Percentiles rank a stretch among this genome's conserved stretches.
These are phyloP conservation scores for Archivesica marissinica DNA, from an alignment of 1,140 invertebrate genomes.

Conservation along the genomic window DNA sequence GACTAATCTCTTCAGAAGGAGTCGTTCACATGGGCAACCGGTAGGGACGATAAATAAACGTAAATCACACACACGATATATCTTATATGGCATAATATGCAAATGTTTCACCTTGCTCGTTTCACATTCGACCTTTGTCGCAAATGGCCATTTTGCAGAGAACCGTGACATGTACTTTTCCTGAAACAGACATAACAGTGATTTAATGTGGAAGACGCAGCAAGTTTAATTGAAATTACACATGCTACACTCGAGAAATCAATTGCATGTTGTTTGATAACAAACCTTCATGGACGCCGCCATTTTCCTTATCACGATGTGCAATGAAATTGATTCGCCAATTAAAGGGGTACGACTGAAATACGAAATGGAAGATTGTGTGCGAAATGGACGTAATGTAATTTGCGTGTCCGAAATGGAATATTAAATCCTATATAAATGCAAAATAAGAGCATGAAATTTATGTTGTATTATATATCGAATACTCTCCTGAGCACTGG, in stretches of 20 bases:
- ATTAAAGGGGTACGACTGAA: slow-evolving; percentile 23
- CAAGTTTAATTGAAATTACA: neutral
- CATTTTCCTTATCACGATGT: slow-evolving; percentile 53
- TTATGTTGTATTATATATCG: no score
- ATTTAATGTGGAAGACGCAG: neutral
- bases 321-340: slow-evolving; percentile 15
- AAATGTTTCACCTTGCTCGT: slow-evolving; percentile 69
- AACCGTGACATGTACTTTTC: slow-evolving; percentile 69
- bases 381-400: no score
- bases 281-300: slow-evolving; percentile 60
- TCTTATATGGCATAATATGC: no score
- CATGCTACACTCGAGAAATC: neutral
- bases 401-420: no score
- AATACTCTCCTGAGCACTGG: no score
- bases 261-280: neutral
- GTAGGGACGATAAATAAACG: no score
- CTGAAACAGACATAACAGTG: slow-evolving; percentile 65
- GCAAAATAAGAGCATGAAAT: no score
- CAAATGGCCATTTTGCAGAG: slow-evolving; percentile 79
- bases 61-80: no score
- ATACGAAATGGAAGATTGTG: no score
- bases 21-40: no score
- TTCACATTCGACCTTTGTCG: slow-evolving; percentile 75
- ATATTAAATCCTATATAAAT: no score
- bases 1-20: no score